Evolutionary conservation across 2,888 invertebrate species (phyloP).

Genomic region (Zaprionus lineosus): DNA sequence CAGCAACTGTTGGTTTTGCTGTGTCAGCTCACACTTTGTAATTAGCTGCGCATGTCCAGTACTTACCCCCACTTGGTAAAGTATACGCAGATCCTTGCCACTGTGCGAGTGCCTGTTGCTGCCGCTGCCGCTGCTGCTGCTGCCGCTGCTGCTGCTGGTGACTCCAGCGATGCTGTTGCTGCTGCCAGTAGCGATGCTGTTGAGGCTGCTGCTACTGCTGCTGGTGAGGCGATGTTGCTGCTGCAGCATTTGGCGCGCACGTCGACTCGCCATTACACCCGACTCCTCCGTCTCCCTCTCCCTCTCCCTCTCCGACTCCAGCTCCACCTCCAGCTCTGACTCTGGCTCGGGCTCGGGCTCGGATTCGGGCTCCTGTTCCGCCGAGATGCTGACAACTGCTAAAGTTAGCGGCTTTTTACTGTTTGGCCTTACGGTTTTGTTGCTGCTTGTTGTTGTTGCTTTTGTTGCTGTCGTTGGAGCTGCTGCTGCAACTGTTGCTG

Average conservation of each 20-base stretch:
- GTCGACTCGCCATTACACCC: conserved; percentile 67
- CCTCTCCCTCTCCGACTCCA: conserved; percentile 28
- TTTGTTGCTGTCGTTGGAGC: conserved; percentile 14
- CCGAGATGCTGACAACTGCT: conserved; percentile 49
- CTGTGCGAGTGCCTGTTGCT: conserved; percentile 50
- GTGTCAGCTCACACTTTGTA: conserved; percentile 15
- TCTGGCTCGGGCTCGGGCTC: conserved; percentile 3
- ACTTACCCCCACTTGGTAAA: conserved; percentile 85
- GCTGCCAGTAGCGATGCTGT: conserved; percentile 84
- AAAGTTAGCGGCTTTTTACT: conserved; percentile 48
- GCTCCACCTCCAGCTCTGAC: not conserved
- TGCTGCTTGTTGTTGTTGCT: conserved; percentile 27
- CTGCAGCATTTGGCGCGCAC: conserved; percentile 84
- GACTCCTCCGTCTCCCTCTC: no score
- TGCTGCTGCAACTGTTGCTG: conserved; percentile 10
- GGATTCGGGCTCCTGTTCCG: conserved; percentile 27
- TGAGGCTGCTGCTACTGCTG: conserved; percentile 40
- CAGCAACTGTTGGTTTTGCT: conserved; percentile 63
- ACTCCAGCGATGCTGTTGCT: conserved; percentile 53
- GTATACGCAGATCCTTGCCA: conserved; percentile 84
- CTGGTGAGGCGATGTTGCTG: conserved; percentile 46
- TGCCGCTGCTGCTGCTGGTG: no score
- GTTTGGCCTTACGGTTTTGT: conserved; percentile 31
- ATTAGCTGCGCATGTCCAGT: conserved; percentile 19
- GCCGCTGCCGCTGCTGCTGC: conserved; percentile 33